These are phyloP conservation scores for Marmota flaviventris DNA, from an alignment of 2,113 vertebrate genomes.

Conservation along the genomic window DNA sequence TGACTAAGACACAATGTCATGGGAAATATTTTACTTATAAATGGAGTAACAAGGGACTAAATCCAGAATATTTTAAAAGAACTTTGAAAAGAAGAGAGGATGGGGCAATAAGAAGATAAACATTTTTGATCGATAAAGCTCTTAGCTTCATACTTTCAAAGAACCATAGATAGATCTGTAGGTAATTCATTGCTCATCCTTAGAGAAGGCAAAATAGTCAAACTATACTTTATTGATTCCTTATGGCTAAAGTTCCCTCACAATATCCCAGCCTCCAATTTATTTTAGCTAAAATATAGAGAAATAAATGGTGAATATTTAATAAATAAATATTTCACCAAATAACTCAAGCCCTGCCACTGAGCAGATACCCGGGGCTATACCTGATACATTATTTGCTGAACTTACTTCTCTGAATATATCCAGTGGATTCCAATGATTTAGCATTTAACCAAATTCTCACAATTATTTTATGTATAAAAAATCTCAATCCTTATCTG, in stretches of 20 bases:
- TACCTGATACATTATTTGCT: neutral
- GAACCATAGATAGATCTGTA: neutral
- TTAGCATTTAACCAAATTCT: neutral
- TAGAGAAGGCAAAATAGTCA: neutral
- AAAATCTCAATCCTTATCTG: neutral
- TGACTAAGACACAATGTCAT: neutral
- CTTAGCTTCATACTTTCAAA: neutral
- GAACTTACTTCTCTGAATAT: neutral
- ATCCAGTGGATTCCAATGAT: neutral
- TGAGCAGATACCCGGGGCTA: neutral
- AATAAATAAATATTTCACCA: neutral
- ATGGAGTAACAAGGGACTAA: neutral
- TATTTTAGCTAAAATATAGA: neutral
- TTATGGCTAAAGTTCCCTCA: neutral
- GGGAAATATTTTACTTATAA: neutral
- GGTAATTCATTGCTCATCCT: neutral
- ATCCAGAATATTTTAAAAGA: neutral
- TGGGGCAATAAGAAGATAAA: neutral
- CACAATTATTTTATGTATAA: neutral
- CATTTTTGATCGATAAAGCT: neutral
- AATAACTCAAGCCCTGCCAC: neutral
- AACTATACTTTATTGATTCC: neutral
- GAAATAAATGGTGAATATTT: neutral
- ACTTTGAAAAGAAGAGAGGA: neutral
- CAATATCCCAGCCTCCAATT: neutral